Evolutionary conservation across 2,888 invertebrate species (phyloP).

Genomic region (Harmothoe impar): DNA sequence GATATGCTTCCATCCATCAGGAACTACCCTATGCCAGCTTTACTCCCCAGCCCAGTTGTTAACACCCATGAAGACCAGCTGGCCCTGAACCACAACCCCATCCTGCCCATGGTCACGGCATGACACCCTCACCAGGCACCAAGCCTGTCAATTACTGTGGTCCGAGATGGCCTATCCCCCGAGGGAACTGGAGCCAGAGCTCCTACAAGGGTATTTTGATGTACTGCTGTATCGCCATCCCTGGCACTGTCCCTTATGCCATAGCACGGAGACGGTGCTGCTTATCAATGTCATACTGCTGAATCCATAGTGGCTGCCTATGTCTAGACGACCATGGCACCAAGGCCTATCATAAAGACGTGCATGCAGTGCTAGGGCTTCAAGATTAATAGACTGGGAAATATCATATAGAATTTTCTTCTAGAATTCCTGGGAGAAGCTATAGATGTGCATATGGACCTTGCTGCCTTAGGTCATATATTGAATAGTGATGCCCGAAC

Average conservation of each 20-base stretch:
- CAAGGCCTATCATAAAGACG: no score
- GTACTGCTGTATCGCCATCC: background rate
- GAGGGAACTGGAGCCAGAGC: background rate
- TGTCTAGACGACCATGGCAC: background rate
- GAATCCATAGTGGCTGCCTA: background rate
- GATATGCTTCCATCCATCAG: background rate
- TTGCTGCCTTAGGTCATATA: no score
- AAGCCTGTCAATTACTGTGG: background rate
- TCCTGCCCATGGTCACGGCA: background rate
- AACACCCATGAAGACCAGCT: background rate
- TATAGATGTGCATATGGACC: no score
- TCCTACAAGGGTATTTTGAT: background rate
- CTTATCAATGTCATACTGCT: background rate
- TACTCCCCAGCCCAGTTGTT: background rate
- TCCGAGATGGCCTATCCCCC: background rate
- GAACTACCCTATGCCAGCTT: background rate
- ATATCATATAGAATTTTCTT: background rate
- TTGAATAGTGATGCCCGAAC: no score
- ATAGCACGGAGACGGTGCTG: background rate
- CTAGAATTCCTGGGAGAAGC: background rate
- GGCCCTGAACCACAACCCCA: background rate
- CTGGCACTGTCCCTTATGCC: background rate
- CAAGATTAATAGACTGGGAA: background rate
- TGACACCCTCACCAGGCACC: background rate
- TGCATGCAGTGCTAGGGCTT: background rate